phyloP scores from a whole-genome alignment of 2,888 invertebrate species.

The Aleiodes leptofemur region DNA sequence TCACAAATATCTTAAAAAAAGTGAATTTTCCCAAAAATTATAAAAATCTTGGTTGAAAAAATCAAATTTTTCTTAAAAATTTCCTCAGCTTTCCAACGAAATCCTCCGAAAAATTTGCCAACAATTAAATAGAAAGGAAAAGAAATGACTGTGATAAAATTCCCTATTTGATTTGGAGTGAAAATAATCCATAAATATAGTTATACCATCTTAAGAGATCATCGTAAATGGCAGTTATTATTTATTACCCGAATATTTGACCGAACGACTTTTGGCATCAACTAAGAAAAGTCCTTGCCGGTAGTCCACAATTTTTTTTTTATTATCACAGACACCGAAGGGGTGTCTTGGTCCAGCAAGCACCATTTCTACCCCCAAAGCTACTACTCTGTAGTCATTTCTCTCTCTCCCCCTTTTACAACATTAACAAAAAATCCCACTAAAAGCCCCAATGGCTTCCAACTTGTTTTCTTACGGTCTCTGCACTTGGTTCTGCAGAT shows the following conservation, averaged over 20 bases:
- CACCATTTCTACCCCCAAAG: conserved; percentile 43
- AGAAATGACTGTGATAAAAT: not conserved
- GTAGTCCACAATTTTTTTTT: conserved; percentile 49
- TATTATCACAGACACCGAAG: conserved; percentile 50
- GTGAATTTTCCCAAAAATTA: too few species aligned
- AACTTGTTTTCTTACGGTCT: conserved; percentile 42
- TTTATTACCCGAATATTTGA: conserved; percentile 54
- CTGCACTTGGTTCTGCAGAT: conserved; percentile 34
- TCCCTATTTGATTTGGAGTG: conserved; percentile 3
- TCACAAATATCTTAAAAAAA: too few species aligned
- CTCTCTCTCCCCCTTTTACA: not conserved
- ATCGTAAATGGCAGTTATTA: conserved; percentile 31
- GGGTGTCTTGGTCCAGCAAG: conserved; percentile 67
- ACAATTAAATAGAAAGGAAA: not conserved
- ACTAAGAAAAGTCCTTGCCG: conserved; percentile 45
- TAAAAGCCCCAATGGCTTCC: conserved; percentile 26
- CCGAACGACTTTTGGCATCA: conserved; percentile 52
- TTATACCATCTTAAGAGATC: not conserved
- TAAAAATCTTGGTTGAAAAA: too few species aligned
- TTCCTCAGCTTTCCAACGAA: too few species aligned
- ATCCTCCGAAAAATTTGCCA: too few species aligned
- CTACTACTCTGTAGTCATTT: conserved; percentile 13
- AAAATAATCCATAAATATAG: conserved; percentile 18
- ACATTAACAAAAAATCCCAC: conserved; percentile 34
- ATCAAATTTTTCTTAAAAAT: too few species aligned